phyloP scores from a whole-genome alignment of 92 coral and sea anemone genomes.

The Chrysogorgia sp. region DNA sequence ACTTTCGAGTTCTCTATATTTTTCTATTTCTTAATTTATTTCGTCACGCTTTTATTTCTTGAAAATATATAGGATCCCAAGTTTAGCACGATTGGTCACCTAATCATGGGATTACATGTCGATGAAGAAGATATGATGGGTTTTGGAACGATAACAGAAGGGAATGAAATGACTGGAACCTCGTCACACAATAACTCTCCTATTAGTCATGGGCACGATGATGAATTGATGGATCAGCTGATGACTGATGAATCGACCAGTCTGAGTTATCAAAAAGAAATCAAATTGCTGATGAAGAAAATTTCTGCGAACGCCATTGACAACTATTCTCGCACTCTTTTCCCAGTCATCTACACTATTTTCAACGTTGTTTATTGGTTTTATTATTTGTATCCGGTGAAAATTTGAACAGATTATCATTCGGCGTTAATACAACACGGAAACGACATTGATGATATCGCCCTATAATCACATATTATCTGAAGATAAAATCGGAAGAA shows the following conservation, averaged over 20 bases:
- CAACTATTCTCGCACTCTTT: slow-evolving; percentile 71
- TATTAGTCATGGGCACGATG: background rate
- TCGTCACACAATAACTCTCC: slow-evolving; percentile 11
- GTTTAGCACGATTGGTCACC: slow-evolving; percentile 28
- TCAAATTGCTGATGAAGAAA: slow-evolving; percentile 62
- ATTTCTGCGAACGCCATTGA: slow-evolving; percentile 74
- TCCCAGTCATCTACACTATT: slow-evolving; percentile 74
- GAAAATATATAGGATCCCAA: slow-evolving; percentile 1
- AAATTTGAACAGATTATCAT: slow-evolving; percentile 9
- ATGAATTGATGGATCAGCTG: slow-evolving; percentile 5
- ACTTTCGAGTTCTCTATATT: background rate
- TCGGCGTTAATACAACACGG: no score
- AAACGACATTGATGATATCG: no score
- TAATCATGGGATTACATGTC: slow-evolving; percentile 36
- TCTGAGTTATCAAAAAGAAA: slow-evolving; percentile 24
- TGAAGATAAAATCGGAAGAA: no score
- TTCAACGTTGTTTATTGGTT: slow-evolving; percentile 89
- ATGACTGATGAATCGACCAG: background rate
- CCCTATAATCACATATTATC: no score
- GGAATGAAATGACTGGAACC: background rate
- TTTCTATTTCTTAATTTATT: background rate
- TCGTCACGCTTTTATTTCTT: background rate
- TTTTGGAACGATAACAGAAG: slow-evolving; percentile 20
- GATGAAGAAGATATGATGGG: slow-evolving; percentile 50
- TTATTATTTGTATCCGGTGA: slow-evolving; percentile 62